Conservation (phyloP, 1,140 invertebrate species). For the Sinonovacula constricta region DNA sequence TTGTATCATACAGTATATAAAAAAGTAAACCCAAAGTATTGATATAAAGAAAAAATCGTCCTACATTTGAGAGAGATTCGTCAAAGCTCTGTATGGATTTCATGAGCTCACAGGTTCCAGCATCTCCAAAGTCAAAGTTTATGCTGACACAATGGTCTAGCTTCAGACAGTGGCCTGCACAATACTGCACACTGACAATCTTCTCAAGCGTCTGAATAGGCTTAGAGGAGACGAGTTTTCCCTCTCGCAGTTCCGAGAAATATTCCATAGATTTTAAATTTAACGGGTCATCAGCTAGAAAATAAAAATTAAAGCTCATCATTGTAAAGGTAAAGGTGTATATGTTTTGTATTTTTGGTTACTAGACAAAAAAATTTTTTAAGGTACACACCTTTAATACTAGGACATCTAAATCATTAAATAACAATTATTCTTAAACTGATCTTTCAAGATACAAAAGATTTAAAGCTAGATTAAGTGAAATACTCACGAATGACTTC, state of each 20-base stretch:
- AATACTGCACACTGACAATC: constrained; percentile 44
- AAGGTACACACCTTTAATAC: no score
- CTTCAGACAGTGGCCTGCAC: constrained; percentile 57
- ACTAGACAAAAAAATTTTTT: no score
- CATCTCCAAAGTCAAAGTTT: constrained; percentile 61
- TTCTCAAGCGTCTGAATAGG: constrained; percentile 1
- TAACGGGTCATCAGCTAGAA: constrained; percentile 53
- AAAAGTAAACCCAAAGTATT: no score
- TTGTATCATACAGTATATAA: no score
- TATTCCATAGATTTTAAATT: no score
- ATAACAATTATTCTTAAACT: neutral
- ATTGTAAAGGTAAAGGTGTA: no score
- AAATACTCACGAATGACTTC: neutral
- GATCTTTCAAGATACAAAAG: no score
- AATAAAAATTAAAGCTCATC: neutral
- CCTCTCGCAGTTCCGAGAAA: constrained; percentile 51
- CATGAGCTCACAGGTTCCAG: constrained; percentile 55
- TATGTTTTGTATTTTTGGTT: no score
- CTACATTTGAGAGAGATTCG: constrained; percentile 53
- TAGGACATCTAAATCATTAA: no score
- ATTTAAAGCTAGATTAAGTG: neutral
- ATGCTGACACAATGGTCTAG: constrained; percentile 62
- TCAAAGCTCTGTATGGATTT: constrained; percentile 52
- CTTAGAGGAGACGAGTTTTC: constrained; percentile 54
- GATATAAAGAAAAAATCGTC: no score